A percentile compares a stretch with the other conserved stretches of the same genome.
These are phyloP conservation scores for Miichthys miiuy DNA, from an alignment of 2,797 vertebrate species.

Conservation along the genomic window DNA sequence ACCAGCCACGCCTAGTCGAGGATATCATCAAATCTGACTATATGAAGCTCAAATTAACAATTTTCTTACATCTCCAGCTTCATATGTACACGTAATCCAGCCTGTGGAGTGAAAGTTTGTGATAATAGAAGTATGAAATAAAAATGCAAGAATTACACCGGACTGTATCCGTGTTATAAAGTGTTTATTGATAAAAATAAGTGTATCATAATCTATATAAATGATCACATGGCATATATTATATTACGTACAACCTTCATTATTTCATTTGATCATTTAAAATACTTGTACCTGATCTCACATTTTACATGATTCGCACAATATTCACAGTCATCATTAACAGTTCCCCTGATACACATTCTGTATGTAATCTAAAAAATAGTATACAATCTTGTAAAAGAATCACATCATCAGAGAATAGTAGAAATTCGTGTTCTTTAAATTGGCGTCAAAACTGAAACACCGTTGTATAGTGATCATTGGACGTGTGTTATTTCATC, in stretches of 20 bases:
- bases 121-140: not conserved
- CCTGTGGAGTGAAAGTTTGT: not conserved
- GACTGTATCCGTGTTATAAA: slow-evolving; percentile 20
- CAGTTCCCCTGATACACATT: slow-evolving; percentile 23
- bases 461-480: slow-evolving; percentile 31
- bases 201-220: slow-evolving; percentile 9
- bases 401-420: not conserved
- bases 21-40: not conserved
- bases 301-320: slow-evolving; percentile 47
- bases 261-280: slow-evolving; percentile 27
- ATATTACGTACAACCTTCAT: slow-evolving; percentile 39
- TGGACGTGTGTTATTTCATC: slow-evolving; percentile 30
- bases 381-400: slow-evolving; percentile 12
- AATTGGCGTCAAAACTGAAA: slow-evolving; percentile 8
- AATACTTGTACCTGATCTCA: slow-evolving; percentile 26
- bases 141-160: not conserved
- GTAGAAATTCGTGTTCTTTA: slow-evolving; percentile 26
- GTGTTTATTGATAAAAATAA: slow-evolving; percentile 71
- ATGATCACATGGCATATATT: slow-evolving; percentile 35
- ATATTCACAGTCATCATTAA: slow-evolving; percentile 47
- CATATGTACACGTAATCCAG: not conserved
- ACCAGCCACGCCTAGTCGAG: not conserved
- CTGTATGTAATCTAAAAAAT: not conserved
- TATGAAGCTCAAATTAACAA: not conserved
- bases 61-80: not conserved